Evolutionary conservation across 2,888 invertebrate genomes (phyloP).

Genomic region (Stenodema calcarata): DNA sequence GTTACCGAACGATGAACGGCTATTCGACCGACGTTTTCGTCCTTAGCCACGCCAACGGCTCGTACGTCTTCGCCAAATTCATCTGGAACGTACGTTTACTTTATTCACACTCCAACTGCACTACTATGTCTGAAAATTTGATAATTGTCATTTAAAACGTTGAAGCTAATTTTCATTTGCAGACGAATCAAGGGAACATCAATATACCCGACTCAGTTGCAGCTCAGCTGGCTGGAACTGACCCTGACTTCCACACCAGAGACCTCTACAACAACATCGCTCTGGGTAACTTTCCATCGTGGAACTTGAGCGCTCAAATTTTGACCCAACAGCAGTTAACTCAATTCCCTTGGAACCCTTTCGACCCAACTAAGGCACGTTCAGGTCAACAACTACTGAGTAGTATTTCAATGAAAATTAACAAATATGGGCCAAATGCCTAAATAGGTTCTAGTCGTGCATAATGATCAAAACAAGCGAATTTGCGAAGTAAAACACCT

Average conservation of each 20-base stretch:
- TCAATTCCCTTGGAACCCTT: slow-evolving; percentile 62
- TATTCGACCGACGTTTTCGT: slow-evolving; percentile 65
- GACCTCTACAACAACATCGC: slow-evolving; percentile 62
- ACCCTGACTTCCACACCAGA: slow-evolving; percentile 61
- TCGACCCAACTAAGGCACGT: slow-evolving; percentile 61
- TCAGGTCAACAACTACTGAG: too few species aligned
- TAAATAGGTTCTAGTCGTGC: too few species aligned
- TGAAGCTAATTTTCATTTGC: too few species aligned
- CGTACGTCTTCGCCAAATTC: slow-evolving; percentile 64
- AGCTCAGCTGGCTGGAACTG: slow-evolving; percentile 57
- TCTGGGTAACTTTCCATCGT: slow-evolving; percentile 62
- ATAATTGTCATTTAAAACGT: too few species aligned
- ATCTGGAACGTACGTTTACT: slow-evolving; percentile 73
- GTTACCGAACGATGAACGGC: slow-evolving; percentile 66
- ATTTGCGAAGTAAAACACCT: too few species aligned
- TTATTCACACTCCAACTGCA: too few species aligned
- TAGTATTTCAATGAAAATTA: too few species aligned
- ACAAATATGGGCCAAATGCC: too few species aligned
- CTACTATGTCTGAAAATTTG: too few species aligned
- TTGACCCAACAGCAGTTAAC: slow-evolving; percentile 62
- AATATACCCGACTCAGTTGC: slow-evolving; percentile 61
- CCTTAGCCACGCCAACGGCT: slow-evolving; percentile 62
- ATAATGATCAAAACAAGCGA: too few species aligned
- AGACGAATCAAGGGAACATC: slow-evolving; percentile 63
- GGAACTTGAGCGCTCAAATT: slow-evolving; percentile 64